Evolutionary conservation across 2,888 invertebrate genomes (phyloP).

Genomic region (Ornithoptera priamus): DNA sequence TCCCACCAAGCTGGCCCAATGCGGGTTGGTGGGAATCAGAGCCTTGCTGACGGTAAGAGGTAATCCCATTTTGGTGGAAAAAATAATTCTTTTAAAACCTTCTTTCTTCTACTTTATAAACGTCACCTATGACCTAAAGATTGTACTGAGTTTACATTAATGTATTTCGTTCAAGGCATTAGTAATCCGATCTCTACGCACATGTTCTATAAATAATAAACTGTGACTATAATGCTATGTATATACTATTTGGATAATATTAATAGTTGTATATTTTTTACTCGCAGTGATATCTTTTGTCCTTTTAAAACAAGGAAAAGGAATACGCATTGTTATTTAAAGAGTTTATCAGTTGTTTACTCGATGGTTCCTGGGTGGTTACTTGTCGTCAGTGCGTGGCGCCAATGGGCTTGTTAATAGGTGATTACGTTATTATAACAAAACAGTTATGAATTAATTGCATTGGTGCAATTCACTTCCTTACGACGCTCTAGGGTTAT

Average conservation of each 20-base stretch:
- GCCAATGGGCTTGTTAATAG: constrained; percentile 8
- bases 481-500: too few relatives aligned
- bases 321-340: constrained; percentile 12
- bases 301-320: constrained; percentile 26
- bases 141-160: constrained; percentile 30
- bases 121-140: constrained; percentile 23
- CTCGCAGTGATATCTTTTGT: constrained; percentile 4
- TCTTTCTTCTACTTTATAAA: too few relatives aligned
- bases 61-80: too few relatives aligned
- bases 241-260: not conserved
- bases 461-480: too few relatives aligned
- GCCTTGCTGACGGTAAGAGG: too few relatives aligned
- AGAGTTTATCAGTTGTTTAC: constrained; percentile 21
- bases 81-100: too few relatives aligned
- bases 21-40: too few relatives aligned
- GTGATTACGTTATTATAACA: not conserved
- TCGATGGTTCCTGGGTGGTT: constrained; percentile 11
- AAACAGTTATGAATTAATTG: too few relatives aligned
- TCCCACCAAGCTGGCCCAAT: too few relatives aligned
- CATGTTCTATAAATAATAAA: constrained; percentile 17
- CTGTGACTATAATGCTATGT: not conserved
- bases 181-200: constrained; percentile 9
- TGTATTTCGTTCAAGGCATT: constrained; percentile 32
- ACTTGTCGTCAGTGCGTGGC: constrained; percentile 7
- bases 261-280: not conserved